These are phyloP conservation scores for Marmota flaviventris DNA, from an alignment of 2,113 vertebrate genomes.

Conservation along the genomic window DNA sequence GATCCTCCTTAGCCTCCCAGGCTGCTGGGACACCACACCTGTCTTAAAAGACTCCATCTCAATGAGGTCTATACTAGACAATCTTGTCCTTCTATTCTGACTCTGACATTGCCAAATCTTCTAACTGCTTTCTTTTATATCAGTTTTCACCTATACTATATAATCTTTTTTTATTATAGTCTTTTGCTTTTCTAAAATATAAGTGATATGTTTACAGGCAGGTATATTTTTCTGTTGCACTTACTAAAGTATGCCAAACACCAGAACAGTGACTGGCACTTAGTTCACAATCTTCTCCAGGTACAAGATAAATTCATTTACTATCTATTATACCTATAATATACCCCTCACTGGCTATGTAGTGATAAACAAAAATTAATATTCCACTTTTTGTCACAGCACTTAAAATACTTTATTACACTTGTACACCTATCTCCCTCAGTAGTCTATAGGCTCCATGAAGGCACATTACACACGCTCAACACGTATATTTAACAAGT, in stretches of 20 bases:
- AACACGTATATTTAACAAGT: constrained; percentile 38
- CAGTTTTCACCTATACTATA: not conserved
- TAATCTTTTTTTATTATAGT: not conserved
- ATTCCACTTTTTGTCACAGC: constrained; percentile 19
- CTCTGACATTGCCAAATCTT: not conserved
- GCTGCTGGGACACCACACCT: too few relatives aligned
- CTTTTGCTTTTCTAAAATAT: not conserved
- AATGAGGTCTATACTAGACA: not conserved
- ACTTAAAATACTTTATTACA: constrained; percentile 52
- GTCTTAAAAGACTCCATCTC: not conserved
- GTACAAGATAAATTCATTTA: constrained; percentile 51
- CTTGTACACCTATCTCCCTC: not conserved
- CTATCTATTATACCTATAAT: not conserved
- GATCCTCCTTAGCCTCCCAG: too few relatives aligned
- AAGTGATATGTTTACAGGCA: not conserved
- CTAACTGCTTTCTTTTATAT: not conserved
- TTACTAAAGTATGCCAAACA: constrained; percentile 10
- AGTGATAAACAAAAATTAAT: constrained; percentile 31
- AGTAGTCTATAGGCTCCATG: not conserved
- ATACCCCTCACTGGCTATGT: not conserved
- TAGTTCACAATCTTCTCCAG: not conserved
- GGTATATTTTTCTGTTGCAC: not conserved
- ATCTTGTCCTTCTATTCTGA: not conserved
- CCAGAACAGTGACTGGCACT: not conserved
- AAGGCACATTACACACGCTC: not conserved